Conservation (phyloP, 1,140 invertebrate genomes). For the Coenobita brevimanus region DNA sequence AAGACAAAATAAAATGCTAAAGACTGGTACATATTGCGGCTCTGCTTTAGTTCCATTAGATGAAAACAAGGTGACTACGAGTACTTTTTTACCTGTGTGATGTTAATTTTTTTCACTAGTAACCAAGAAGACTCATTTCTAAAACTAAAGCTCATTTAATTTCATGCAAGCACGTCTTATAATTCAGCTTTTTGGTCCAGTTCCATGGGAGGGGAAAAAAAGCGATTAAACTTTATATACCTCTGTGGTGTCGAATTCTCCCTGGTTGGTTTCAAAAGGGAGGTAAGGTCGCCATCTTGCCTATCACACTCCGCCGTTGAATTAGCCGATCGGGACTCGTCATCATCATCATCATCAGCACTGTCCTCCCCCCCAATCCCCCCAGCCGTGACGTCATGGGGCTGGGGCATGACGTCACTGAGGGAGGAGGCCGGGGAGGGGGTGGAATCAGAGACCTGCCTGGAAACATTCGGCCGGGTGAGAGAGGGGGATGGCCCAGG, state of each 20-base stretch:
- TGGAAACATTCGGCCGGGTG: constrained; percentile 42
- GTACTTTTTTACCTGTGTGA: too few species aligned
- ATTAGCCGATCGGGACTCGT: constrained; percentile 39
- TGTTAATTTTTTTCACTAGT: too few species aligned
- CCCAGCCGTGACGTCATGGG: neutral
- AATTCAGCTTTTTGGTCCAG: too few species aligned
- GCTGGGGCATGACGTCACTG: neutral
- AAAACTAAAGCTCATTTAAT: too few species aligned
- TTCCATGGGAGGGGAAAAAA: too few species aligned
- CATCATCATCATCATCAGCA: constrained; percentile 10
- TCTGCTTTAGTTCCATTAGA: too few species aligned
- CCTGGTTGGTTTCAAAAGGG: neutral
- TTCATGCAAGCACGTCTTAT: too few species aligned
- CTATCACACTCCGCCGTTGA: constrained; percentile 50
- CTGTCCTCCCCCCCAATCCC: too few species aligned
- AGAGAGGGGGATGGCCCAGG: neutral
- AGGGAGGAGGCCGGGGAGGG: constrained; percentile 34
- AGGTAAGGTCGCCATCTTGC: neutral
- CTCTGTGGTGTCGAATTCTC: neutral
- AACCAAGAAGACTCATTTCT: too few species aligned
- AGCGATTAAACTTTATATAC: neutral
- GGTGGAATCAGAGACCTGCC: constrained; percentile 49
- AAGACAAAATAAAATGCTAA: too few species aligned
- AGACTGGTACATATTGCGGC: too few species aligned
- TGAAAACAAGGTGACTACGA: too few species aligned